Evolutionary conservation across 2,888 invertebrate genomes (phyloP).

Genomic region (Diarsia mendica): DNA sequence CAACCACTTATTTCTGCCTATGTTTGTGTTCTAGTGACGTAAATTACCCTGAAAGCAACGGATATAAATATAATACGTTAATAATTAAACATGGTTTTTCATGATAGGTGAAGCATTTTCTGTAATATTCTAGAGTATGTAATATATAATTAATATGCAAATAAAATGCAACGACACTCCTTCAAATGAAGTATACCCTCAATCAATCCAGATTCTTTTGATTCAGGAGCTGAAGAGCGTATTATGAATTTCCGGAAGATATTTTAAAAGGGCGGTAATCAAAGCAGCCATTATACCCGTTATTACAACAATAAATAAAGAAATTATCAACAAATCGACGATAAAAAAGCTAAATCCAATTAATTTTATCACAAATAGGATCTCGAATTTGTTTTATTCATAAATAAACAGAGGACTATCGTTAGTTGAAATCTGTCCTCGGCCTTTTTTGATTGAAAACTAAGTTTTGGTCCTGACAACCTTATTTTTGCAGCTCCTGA

Average conservation of each 20-base stretch:
- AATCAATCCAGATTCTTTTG: conserved; percentile 41
- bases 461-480: conserved; percentile 61
- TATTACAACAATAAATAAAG: conserved; percentile 63
- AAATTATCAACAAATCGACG: conserved; percentile 66
- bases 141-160: conserved; percentile 42
- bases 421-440: conserved; percentile 76
- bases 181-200: conserved; percentile 20
- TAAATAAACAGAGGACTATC: conserved; percentile 70
- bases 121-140: background rate
- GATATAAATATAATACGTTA: no score
- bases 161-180: conserved; percentile 29
- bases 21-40: no score
- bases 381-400: conserved; percentile 73
- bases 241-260: conserved; percentile 59
- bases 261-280: conserved; percentile 45
- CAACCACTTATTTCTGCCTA: no score
- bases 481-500: background rate
- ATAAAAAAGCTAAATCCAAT: conserved; percentile 68
- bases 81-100: background rate
- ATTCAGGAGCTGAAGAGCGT: conserved; percentile 45
- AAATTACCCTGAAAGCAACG: no score
- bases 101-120: background rate
- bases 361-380: conserved; percentile 70
- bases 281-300: conserved; percentile 54
- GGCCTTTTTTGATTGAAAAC: conserved; percentile 75